Evolutionary conservation across 2,888 invertebrate species (phyloP).

Genomic region (Brachyptera putata): DNA sequence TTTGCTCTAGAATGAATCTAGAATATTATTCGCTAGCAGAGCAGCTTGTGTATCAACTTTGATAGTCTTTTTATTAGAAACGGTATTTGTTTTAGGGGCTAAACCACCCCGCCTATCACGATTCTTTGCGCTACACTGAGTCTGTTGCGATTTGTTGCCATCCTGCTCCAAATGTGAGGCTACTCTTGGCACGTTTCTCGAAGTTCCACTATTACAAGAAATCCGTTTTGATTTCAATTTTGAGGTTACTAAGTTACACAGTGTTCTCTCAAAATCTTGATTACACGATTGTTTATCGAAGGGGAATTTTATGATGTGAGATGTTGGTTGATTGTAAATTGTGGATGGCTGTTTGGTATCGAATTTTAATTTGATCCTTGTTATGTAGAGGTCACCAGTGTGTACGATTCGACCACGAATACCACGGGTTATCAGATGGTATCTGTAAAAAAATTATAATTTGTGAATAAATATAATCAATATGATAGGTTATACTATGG

Average conservation of each 20-base stretch:
- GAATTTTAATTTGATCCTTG: not conserved
- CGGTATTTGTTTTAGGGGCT: too few species aligned
- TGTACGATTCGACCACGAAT: not conserved
- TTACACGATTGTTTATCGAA: not conserved
- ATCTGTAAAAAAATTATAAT: not conserved
- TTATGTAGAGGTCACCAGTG: slow-evolving; percentile 1
- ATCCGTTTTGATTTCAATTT: not conserved
- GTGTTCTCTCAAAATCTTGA: not conserved
- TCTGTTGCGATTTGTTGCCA: slow-evolving; percentile 26
- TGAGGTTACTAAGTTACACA: not conserved
- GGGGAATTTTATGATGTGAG: not conserved
- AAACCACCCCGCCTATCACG: too few species aligned
- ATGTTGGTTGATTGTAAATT: not conserved
- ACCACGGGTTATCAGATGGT: not conserved
- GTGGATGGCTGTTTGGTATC: not conserved
- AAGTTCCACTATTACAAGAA: too few species aligned
- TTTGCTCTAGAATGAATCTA: too few species aligned
- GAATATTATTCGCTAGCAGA: too few species aligned
- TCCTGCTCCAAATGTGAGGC: slow-evolving; percentile 21
- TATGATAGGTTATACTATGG: too few species aligned
- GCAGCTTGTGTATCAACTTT: too few species aligned
- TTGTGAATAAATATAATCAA: too few species aligned
- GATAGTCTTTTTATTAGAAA: too few species aligned
- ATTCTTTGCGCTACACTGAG: slow-evolving; percentile 1
- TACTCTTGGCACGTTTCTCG: slow-evolving; percentile 24